These are phyloP conservation scores for Ageneiosus marmoratus DNA, from an alignment of 2,113 vertebrate species.

Conservation along the genomic window DNA sequence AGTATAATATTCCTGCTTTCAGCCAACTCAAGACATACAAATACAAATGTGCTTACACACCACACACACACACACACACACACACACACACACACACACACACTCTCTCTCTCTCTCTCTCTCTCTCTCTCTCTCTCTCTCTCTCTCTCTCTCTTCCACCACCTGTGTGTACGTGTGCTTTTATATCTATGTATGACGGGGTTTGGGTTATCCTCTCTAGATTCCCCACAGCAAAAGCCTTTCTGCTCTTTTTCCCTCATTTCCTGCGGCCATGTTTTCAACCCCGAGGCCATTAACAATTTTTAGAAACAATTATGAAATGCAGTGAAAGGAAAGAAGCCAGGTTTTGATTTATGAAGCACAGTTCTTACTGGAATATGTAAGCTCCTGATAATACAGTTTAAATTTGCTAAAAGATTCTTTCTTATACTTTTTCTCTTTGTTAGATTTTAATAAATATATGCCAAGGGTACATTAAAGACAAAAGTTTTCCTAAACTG, in stretches of 20 bases:
- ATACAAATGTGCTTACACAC: not conserved
- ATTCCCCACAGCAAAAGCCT: not conserved
- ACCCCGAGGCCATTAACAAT: conserved; percentile 1
- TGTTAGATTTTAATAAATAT: not conserved
- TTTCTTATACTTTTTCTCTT: not conserved
- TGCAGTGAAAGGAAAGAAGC: not conserved
- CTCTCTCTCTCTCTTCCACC: not conserved
- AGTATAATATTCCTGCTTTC: not conserved
- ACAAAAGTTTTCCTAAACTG: not conserved
- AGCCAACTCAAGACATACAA: not conserved
- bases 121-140: too few species aligned
- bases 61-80: too few species aligned
- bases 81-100: too few species aligned
- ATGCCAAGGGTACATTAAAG: not conserved
- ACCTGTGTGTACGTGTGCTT: not conserved
- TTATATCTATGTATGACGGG: not conserved
- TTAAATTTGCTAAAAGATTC: not conserved
- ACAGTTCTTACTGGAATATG: not conserved
- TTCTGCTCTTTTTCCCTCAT: not conserved
- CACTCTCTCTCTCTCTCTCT: too few species aligned
- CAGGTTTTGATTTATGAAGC: not conserved
- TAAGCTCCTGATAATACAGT: not conserved
- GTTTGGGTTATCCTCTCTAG: not conserved
- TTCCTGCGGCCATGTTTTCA: conserved; percentile 19
- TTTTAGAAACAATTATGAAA: conserved; percentile 23